Conservation (phyloP, 2,113 vertebrate genomes). For the Chitala chitala region DNA sequence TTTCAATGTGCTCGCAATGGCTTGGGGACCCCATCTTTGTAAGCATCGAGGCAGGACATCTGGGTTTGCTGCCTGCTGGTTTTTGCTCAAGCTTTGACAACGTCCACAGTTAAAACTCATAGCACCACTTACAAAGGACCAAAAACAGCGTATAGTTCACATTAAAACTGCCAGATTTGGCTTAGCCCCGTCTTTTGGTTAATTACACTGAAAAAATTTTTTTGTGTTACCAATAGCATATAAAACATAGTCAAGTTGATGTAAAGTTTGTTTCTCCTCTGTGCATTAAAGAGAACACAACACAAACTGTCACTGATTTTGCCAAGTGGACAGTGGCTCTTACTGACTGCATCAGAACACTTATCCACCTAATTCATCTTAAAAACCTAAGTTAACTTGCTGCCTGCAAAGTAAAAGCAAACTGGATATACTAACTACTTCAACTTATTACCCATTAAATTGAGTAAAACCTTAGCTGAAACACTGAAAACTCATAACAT, state of each 20-base stretch:
- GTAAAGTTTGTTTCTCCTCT: not conserved
- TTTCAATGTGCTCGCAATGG: too few species aligned
- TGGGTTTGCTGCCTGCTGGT: not conserved
- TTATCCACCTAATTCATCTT: too few species aligned
- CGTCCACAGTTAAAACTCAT: not conserved
- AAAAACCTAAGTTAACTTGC: too few species aligned
- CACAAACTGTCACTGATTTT: conserved; percentile 1
- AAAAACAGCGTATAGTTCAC: not conserved
- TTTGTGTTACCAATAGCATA: not conserved
- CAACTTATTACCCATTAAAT: too few species aligned
- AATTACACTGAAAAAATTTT: not conserved
- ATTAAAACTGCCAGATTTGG: not conserved
- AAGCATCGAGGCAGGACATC: conserved; percentile 4
- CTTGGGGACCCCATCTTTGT: not conserved
- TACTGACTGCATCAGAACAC: not conserved
- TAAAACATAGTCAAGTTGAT: not conserved
- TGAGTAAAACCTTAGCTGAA: too few species aligned
- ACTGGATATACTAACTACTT: too few species aligned
- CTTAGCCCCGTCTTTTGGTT: not conserved
- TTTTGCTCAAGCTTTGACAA: not conserved
- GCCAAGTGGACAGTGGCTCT: not conserved
- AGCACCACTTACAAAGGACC: not conserved
- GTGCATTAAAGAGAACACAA: not conserved
- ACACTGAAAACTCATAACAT: too few species aligned
- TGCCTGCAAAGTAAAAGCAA: too few species aligned